A percentile compares a stretch with the other conserved stretches of the same genome.
phyloP scores from a whole-genome alignment of 2,797 vertebrate species.

The Pitangus sulphuratus region DNA sequence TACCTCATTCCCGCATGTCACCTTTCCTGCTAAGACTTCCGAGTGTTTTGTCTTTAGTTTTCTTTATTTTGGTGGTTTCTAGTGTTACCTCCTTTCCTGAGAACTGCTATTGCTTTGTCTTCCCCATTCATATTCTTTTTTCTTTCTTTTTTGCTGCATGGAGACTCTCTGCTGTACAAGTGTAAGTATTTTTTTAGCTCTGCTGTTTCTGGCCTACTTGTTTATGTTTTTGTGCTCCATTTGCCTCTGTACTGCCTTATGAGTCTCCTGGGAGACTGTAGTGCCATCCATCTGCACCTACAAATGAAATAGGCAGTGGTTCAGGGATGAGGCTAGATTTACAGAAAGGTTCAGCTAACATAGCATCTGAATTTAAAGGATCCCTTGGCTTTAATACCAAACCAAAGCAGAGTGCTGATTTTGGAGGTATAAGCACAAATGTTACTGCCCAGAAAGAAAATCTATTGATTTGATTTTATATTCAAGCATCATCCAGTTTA shows the following conservation, averaged over 20 bases:
- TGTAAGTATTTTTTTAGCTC: conserved; percentile 85
- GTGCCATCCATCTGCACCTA: conserved; percentile 39
- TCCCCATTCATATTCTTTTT: conserved; percentile 83
- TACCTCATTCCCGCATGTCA: conserved; percentile 43
- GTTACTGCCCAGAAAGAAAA: background rate
- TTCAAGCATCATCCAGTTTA: background rate
- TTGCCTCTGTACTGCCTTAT: conserved; percentile 64
- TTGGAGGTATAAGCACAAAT: background rate
- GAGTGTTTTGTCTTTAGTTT: conserved; percentile 62
- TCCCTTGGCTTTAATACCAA: background rate
- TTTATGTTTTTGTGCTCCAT: conserved; percentile 61
- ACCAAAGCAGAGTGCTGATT: background rate
- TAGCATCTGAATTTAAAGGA: conserved; percentile 44
- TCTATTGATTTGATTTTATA: background rate
- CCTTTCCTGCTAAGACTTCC: conserved; percentile 53
- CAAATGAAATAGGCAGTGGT: conserved; percentile 19
- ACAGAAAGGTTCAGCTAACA: conserved; percentile 11
- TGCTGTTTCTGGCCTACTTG: conserved; percentile 67
- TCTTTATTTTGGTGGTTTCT: conserved; percentile 61
- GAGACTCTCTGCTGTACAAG: conserved; percentile 92
- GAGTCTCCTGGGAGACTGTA: conserved; percentile 55
- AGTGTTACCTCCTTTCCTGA: conserved; percentile 56
- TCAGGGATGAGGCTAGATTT: conserved; percentile 28
- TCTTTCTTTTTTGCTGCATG: conserved; percentile 87
- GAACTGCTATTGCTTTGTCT: conserved; percentile 76